These are phyloP conservation scores for Lemur catta DNA, from an alignment of 2,797 vertebrate genomes.

Conservation along the genomic window DNA sequence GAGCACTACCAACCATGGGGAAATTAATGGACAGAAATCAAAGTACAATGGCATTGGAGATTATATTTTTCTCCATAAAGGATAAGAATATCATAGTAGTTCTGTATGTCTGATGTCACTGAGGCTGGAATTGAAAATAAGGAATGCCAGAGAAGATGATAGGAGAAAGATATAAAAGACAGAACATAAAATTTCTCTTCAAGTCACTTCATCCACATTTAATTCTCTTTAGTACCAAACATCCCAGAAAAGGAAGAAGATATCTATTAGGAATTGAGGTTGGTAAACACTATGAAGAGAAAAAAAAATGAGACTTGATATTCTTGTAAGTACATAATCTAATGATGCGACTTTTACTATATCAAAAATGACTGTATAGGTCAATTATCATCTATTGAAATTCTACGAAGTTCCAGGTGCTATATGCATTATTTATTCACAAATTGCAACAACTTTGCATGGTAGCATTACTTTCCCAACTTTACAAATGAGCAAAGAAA, in stretches of 20 bases:
- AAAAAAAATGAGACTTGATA: not conserved
- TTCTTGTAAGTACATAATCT: not conserved
- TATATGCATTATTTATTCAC: not conserved
- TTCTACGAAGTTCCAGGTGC: not conserved
- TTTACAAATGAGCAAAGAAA: not conserved
- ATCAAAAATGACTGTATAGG: not conserved
- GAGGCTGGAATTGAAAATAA: not conserved
- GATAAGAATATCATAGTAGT: not conserved
- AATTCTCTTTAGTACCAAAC: not conserved
- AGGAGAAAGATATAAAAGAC: not conserved
- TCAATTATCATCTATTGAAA: not conserved
- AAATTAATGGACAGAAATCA: not conserved
- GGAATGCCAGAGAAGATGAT: not conserved
- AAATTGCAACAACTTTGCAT: not conserved
- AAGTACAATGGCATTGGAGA: not conserved
- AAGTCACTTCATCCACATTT: not conserved
- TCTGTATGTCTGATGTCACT: not conserved
- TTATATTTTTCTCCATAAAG: not conserved
- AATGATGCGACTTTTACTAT: not conserved
- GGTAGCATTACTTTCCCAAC: not conserved
- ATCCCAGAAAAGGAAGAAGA: not conserved
- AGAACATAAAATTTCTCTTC: not conserved
- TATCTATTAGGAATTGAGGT: not conserved
- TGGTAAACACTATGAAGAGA: not conserved
- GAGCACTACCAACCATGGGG: not conserved